These are phyloP conservation scores for Aphidoletes aphidimyza DNA, from an alignment of 2,888 invertebrate genomes.

Conservation along the genomic window DNA sequence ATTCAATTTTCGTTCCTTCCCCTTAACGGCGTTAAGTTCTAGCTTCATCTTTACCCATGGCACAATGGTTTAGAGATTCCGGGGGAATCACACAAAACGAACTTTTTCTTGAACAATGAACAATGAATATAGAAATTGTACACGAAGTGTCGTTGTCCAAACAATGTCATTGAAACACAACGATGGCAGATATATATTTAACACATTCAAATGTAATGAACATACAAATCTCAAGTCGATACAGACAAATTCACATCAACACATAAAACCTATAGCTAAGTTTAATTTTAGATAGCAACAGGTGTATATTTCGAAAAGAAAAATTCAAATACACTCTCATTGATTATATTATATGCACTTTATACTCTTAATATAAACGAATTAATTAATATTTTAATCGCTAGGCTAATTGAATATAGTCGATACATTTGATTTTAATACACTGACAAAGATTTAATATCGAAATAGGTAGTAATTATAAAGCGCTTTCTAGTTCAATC, in stretches of 20 bases:
- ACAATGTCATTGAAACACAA: no score
- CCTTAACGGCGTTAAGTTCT: no score
- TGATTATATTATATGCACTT: background rate
- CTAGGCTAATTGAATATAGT: background rate
- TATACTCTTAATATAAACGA: background rate
- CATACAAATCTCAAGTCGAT: background rate
- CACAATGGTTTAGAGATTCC: no score
- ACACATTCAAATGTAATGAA: background rate
- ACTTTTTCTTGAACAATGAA: no score
- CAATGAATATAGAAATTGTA: no score
- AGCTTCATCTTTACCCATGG: no score
- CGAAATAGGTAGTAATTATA: no score
- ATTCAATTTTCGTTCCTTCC: no score
- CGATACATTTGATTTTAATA: background rate
- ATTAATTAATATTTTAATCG: background rate
- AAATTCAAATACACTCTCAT: background rate
- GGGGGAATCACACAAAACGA: no score
- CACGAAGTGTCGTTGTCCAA: no score
- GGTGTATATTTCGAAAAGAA: background rate
- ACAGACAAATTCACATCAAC: background rate
- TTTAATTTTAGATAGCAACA: background rate
- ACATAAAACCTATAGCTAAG: background rate
- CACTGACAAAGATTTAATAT: no score
- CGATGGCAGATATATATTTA: background rate
- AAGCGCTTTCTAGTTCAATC: no score